Evolutionary conservation across 1,140 invertebrate genomes (phyloP).

Genomic region (Drosophila orosa): DNA sequence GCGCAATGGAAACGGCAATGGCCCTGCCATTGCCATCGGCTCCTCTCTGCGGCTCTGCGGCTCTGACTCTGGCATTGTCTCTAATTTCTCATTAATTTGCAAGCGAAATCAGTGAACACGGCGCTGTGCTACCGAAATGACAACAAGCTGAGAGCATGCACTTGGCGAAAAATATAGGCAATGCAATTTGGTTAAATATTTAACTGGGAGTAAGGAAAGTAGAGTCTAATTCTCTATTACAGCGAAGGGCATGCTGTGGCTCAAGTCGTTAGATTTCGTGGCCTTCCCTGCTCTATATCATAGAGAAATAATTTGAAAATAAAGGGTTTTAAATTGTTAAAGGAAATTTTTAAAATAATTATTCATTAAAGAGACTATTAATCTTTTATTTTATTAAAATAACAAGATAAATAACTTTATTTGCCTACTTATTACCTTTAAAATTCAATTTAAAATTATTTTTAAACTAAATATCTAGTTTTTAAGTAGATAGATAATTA

Average conservation of each 20-base stretch:
- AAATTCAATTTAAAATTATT: neutral
- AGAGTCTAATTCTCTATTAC: no score
- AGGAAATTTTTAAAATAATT: no score
- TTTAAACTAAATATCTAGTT: neutral
- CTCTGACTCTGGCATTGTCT: conserved; percentile 65
- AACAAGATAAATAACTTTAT: no score
- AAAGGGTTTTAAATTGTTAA: no score
- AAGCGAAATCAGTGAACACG: conserved; percentile 83
- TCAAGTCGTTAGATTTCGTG: no score
- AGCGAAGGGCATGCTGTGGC: no score
- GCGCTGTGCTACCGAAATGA: conserved; percentile 46
- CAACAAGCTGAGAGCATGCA: conserved; percentile 56
- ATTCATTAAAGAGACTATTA: no score
- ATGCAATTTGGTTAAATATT: neutral
- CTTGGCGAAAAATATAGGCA: neutral
- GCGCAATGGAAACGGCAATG: conserved; percentile 18
- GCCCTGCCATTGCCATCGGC: conserved; percentile 13
- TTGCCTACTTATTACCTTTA: no score
- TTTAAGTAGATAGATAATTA: neutral
- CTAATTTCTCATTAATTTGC: conserved; percentile 84
- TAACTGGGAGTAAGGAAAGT: no score
- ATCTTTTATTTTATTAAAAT: no score
- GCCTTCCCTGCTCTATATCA: no score
- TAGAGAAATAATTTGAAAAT: no score
- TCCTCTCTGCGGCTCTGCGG: conserved; percentile 21